phyloP scores from a whole-genome alignment of 2,797 vertebrate species.

The Brotula barbata region DNA sequence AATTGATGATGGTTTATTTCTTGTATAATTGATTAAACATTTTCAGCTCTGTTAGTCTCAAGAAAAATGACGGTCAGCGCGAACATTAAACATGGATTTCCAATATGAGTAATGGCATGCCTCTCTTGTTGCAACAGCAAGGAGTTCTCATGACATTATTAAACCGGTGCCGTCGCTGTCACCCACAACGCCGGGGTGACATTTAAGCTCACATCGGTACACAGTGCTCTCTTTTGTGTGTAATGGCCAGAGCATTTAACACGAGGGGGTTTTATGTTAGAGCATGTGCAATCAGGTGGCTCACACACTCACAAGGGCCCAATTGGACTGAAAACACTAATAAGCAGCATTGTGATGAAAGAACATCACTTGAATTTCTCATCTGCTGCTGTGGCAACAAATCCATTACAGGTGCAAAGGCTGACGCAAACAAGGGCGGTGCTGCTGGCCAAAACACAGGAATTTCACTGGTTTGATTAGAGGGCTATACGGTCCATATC shows the following conservation, averaged over 20 bases:
- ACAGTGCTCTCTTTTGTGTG: conserved; percentile 5
- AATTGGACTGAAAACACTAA: conserved; percentile 63
- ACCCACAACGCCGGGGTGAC: conserved; percentile 50
- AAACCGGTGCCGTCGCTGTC: conserved; percentile 56
- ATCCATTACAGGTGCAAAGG: conserved; percentile 69
- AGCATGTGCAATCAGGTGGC: conserved; percentile 63
- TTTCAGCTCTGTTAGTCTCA: conserved; percentile 65
- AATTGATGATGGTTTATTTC: conserved; percentile 59
- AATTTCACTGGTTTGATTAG: conserved; percentile 59
- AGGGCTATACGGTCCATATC: conserved; percentile 39
- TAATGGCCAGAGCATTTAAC: conserved; percentile 35
- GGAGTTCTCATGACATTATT: conserved; percentile 57
- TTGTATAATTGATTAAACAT: conserved; percentile 73
- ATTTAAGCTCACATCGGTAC: conserved; percentile 55
- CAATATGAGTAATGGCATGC: conserved; percentile 61
- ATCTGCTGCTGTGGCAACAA: conserved; percentile 65
- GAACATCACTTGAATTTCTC: conserved; percentile 61
- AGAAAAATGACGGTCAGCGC: conserved; percentile 61
- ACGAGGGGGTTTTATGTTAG: conserved; percentile 46
- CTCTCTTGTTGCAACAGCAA: conserved; percentile 22
- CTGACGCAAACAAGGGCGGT: conserved; percentile 39
- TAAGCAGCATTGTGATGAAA: conserved; percentile 55
- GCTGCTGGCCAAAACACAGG: conserved; percentile 55
- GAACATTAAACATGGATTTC: conserved; percentile 73
- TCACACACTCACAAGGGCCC: conserved; percentile 60